Evolutionary conservation across 2,113 vertebrate genomes (phyloP), one percentile per base, ranked within the genome.

Genomic region (Stegastes partitus): DNA sequence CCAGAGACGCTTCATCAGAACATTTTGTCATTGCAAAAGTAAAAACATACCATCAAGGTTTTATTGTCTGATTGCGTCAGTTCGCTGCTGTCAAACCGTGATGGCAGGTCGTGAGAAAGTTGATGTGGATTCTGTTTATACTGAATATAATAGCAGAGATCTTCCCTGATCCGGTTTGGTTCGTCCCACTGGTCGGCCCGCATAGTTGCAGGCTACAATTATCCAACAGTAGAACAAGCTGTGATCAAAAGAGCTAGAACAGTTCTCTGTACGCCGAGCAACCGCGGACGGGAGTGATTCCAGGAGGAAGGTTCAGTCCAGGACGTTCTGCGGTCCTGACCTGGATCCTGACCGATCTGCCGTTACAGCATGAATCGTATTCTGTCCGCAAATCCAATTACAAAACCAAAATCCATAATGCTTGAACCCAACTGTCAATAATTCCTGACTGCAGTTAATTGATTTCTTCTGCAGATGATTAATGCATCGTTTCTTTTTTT

Each of bases 21-120:
- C 25, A 57, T 53, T 56, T 16, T 37, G 39, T 69, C 3, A 5
- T 8, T 1, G 0, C 6, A 19, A 4, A 5, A 23, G 22, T 22
- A 3, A 49, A 37, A 50, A 22, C 22, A 64, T 26, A 23, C 23
- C 23, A n/a, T 8, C 3, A 8, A 0, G 37, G 37, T 18, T 15
- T 55, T 56, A 55, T 42, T 1, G 4, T 21, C 11, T 37, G 2
- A 53, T 44, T 0, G 2, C 0, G 15, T n/a, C 15, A n/a, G 8
- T 37, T 71, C 31, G 14, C 58, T 44, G 45, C 9, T 5, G 22
- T 74, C 55, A 57, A 1, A 37, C 15, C 45, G 25, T 19, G 19
- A 23, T 26, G 15, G 11, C 3, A 19, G 10, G 56, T 37, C 76
- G 84, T 91, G 81, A 61, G 85, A 86, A 82, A 69, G 42, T 15